phyloP scores from a whole-genome alignment of 2,113 vertebrate species.

The Burhinus bistriatus region DNA sequence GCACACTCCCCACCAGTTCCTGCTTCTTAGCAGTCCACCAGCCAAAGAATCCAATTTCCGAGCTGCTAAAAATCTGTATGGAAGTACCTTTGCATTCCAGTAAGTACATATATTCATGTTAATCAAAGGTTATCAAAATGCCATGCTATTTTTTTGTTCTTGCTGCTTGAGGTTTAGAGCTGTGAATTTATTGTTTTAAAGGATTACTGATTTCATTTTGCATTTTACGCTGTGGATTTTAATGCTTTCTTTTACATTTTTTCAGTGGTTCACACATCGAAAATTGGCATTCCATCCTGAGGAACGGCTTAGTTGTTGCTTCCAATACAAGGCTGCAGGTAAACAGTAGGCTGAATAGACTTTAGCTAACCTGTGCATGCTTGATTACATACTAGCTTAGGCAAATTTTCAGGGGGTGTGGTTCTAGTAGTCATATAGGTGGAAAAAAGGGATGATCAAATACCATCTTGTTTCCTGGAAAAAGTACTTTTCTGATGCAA shows the following conservation, averaged over 20 bases:
- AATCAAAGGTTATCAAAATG: not conserved
- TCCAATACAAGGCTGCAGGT: conserved; percentile 91
- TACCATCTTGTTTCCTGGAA: not conserved
- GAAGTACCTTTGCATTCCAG: conserved; percentile 94
- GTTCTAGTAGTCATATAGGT: not conserved
- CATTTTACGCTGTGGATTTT: not conserved
- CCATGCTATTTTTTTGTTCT: not conserved
- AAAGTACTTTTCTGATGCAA: not conserved
- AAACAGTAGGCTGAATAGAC: not conserved
- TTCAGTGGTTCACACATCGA: conserved; percentile 89
- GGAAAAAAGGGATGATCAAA: not conserved
- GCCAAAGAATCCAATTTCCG: conserved; percentile 95
- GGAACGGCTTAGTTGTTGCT: conserved; percentile 89
- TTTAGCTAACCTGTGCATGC: not conserved
- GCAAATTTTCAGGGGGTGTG: not conserved
- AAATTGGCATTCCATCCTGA: conserved; percentile 92
- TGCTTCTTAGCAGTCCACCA: conserved; percentile 91
- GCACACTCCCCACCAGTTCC: conserved; percentile 91
- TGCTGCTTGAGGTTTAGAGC: not conserved
- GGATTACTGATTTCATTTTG: not conserved
- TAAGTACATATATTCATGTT: conserved; percentile 67
- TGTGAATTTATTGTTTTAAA: not conserved
- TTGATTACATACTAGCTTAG: not conserved
- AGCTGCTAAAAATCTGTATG: conserved; percentile 90
- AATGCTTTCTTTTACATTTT: not conserved